phyloP scores from a whole-genome alignment of 2,797 vertebrate genomes.

The Pseudochirops cupreus region DNA sequence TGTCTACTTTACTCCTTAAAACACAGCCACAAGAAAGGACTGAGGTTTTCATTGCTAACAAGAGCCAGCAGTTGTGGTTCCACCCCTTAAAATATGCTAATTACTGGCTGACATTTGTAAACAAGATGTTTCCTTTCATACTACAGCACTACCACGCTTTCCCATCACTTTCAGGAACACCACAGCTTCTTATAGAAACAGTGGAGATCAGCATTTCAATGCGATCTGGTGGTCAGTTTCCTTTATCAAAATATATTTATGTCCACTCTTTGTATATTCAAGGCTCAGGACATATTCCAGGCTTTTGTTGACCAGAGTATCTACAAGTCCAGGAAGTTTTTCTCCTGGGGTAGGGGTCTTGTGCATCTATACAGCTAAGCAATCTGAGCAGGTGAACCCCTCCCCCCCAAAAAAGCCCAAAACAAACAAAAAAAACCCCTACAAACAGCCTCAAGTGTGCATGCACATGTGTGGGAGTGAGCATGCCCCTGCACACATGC shows the following conservation, averaged over 20 bases:
- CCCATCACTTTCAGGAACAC: slow-evolving; percentile 58
- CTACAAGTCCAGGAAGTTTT: neutral
- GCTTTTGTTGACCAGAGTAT: slow-evolving; percentile 60
- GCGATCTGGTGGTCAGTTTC: slow-evolving; percentile 45
- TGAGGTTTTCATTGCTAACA: slow-evolving; percentile 81
- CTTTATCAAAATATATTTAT: slow-evolving; percentile 19
- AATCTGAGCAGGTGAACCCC: neutral
- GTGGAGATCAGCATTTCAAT: slow-evolving; percentile 50
- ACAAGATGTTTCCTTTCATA: slow-evolving; percentile 84
- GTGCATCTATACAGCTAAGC: neutral
- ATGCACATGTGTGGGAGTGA: neutral
- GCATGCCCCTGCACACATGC: too few species aligned
- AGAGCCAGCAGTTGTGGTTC: slow-evolving; percentile 82
- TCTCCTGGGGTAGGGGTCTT: slow-evolving; percentile 2
- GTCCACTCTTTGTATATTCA: neutral
- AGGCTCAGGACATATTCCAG: neutral
- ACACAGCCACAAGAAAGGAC: slow-evolving; percentile 82
- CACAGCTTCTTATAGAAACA: slow-evolving; percentile 33
- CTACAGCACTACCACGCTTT: slow-evolving; percentile 63
- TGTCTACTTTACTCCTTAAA: slow-evolving; percentile 82
- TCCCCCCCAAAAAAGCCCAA: rapidly evolving
- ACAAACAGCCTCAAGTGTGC: neutral
- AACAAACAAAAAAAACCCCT: too few species aligned
- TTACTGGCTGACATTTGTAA: slow-evolving; percentile 84
- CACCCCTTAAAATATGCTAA: slow-evolving; percentile 82